Conservation (phyloP, 2,113 vertebrate species). For the Oryctolagus cuniculus region mOryCun1.1 NC_091435.1:154676001-154676500, state of each 20-base stretch:
- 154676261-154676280: background rate
- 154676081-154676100: rapidly evolving
- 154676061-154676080: rapidly evolving
- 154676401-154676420: background rate
- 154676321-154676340: background rate
- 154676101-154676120: background rate
- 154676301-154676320: background rate
- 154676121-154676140: rapidly evolving
- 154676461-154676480: too few species aligned
- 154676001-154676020: rapidly evolving
- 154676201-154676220: background rate
- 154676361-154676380: background rate
- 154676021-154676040: rapidly evolving
- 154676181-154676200: background rate
- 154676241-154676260: background rate
- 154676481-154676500: too few species aligned
- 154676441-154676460: background rate
- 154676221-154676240: background rate
- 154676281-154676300: background rate
- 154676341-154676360: background rate
- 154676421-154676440: background rate
- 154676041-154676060: background rate
- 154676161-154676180: background rate
- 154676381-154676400: background rate
- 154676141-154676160: background rate